Evolutionary conservation across 1,140 invertebrate species (phyloP).

Genomic region (Cherax quadricarinatus): DNA sequence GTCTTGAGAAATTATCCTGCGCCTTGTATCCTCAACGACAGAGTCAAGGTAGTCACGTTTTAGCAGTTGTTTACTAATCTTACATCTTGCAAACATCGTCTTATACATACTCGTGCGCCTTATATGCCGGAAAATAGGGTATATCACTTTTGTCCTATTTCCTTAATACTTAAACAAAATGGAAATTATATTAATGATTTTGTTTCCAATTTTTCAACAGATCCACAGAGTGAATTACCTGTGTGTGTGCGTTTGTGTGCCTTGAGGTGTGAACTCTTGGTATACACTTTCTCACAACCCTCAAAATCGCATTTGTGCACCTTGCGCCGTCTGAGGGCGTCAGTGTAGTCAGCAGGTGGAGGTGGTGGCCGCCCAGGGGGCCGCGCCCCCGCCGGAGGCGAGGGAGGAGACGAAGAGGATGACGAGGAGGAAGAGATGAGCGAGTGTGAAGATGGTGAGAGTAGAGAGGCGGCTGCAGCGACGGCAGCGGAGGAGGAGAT

Average conservation of each 20-base stretch:
- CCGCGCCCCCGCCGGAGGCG: slow-evolving; percentile 59
- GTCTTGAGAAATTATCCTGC: no score
- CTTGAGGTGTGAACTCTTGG: slow-evolving; percentile 95
- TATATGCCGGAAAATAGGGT: not conserved
- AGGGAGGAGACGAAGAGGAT: slow-evolving; percentile 67
- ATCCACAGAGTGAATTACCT: slow-evolving; percentile 79
- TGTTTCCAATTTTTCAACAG: no score
- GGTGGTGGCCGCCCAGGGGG: slow-evolving; percentile 67
- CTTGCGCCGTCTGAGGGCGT: slow-evolving; percentile 83
- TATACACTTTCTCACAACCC: slow-evolving; percentile 96
- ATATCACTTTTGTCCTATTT: not conserved
- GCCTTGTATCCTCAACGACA: no score
- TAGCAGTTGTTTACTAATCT: no score
- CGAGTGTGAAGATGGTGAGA: slow-evolving; percentile 43
- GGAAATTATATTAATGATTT: not conserved
- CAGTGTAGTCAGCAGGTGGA: slow-evolving; percentile 75
- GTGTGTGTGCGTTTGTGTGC: slow-evolving; percentile 95
- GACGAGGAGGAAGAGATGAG: slow-evolving; percentile 70
- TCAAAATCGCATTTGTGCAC: slow-evolving; percentile 91
- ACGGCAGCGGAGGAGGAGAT: slow-evolving; percentile 45
- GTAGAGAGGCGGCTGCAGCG: slow-evolving; percentile 42
- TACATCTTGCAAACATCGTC: no score
- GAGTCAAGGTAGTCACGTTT: no score
- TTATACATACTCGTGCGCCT: not conserved
- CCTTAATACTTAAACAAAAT: not conserved